phyloP scores from a whole-genome alignment of 2,888 invertebrate genomes.

The Phaedon cochleariae region DNA sequence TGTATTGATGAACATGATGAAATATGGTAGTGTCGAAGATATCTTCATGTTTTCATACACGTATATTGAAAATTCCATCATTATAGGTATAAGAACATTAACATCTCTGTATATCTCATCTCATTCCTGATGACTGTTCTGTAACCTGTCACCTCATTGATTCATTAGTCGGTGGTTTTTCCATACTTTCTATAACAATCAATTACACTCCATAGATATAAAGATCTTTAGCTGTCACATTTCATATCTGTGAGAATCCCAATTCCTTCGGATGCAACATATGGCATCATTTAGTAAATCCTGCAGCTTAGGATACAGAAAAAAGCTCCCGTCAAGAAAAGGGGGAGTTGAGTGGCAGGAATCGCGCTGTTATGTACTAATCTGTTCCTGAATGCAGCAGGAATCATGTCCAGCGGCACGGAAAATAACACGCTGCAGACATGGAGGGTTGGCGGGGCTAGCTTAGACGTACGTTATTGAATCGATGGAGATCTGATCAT shows the following conservation, averaged over 20 bases:
- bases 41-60: too few species aligned
- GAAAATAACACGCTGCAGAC: conserved; percentile 64
- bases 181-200: too few species aligned
- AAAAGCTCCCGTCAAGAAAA: conserved; percentile 30
- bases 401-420: conserved; percentile 67
- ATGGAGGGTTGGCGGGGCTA: conserved; percentile 7
- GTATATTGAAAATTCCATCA: too few species aligned
- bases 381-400: conserved; percentile 55
- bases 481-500: neutral
- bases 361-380: conserved; percentile 58
- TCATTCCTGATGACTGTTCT: too few species aligned
- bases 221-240: conserved; percentile 12
- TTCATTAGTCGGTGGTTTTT: too few species aligned
- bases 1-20: too few species aligned
- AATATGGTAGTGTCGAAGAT: too few species aligned
- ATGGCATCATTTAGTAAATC: conserved; percentile 38
- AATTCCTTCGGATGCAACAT: conserved; percentile 34
- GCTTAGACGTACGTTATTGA: conserved; percentile 33
- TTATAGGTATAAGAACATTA: too few species aligned
- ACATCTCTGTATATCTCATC: too few species aligned
- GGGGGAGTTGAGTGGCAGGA: conserved; percentile 55
- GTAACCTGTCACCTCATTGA: too few species aligned
- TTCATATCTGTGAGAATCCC: conserved; percentile 18
- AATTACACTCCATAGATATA: neutral
- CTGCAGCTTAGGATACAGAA: conserved; percentile 31